These are phyloP conservation scores for Cyclura pinguis DNA, from an alignment of 2,797 vertebrate genomes.

Conservation along the genomic window DNA sequence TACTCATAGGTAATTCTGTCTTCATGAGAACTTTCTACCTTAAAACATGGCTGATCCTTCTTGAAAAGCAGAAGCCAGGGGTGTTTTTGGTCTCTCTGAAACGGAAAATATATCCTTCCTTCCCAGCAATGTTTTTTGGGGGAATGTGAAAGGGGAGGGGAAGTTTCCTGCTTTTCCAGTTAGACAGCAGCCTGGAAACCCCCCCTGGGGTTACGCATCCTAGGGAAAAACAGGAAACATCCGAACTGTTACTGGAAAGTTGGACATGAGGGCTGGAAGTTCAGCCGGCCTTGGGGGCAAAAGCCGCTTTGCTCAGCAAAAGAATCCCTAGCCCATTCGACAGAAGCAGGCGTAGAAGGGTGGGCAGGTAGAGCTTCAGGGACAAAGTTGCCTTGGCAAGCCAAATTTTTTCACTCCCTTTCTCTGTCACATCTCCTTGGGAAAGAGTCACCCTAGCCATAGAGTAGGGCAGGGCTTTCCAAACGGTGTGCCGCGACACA, in stretches of 20 bases:
- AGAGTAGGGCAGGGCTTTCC: too few relatives aligned
- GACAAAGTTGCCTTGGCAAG: neutral
- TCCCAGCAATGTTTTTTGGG: neutral
- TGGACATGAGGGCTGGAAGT: neutral
- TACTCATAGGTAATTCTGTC: neutral
- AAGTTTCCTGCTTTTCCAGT: neutral
- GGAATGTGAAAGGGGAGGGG: neutral
- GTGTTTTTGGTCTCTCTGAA: neutral
- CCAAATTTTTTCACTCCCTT: too few relatives aligned
- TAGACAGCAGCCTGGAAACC: neutral
- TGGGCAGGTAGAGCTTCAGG: neutral
- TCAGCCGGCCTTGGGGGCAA: neutral
- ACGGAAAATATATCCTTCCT: neutral
- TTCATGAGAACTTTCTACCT: too few relatives aligned
- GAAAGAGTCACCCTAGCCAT: neutral
- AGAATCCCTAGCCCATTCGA: too few relatives aligned
- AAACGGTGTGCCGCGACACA: too few relatives aligned
- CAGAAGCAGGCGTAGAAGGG: neutral
- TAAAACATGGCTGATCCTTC: neutral
- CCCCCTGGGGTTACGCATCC: neutral
- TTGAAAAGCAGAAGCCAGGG: neutral
- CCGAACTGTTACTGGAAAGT: neutral
- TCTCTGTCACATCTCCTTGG: neutral
- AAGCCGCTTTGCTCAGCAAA: conserved; percentile 1
- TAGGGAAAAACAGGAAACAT: neutral